These are phyloP conservation scores for Drosophila azteca DNA, from an alignment of 1,140 invertebrate genomes.

Conservation along the genomic window DNA sequence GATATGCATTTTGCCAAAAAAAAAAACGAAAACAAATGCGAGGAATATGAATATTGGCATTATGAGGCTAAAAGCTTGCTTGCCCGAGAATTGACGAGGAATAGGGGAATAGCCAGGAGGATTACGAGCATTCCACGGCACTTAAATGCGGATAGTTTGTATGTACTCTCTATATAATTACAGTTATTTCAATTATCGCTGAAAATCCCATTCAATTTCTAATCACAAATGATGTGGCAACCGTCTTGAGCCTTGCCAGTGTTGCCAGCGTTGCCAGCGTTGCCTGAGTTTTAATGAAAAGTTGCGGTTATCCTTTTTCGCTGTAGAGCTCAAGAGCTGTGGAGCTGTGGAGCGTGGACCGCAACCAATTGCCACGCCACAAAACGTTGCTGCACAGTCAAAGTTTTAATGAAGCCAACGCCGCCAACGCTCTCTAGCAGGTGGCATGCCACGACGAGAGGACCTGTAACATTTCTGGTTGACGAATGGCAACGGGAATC, in stretches of 20 bases:
- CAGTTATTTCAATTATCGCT: conserved; percentile 1
- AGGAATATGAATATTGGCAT: conserved; percentile 47
- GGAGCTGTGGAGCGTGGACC: conserved; percentile 4
- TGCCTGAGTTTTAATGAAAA: conserved; percentile 35
- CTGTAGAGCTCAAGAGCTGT: not conserved
- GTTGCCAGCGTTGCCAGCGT: conserved; percentile 19
- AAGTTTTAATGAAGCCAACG: conserved; percentile 46
- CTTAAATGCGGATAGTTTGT: not conserved
- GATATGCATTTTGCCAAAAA: conserved; percentile 44
- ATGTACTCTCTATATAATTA: not conserved
- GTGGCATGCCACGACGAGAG: not conserved
- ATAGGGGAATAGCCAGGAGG: conserved; percentile 5
- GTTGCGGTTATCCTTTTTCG: conserved; percentile 31
- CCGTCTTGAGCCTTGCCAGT: conserved; percentile 12
- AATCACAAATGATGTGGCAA: conserved; percentile 20
- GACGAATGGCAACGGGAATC: conserved; percentile 36
- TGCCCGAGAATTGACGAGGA: not conserved
- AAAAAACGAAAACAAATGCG: not conserved
- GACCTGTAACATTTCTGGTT: conserved; percentile 29
- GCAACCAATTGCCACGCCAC: conserved; percentile 24
- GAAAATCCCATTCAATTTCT: conserved; percentile 16
- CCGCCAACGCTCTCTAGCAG: conserved; percentile 4
- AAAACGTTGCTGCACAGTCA: conserved; percentile 12
- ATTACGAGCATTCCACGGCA: conserved; percentile 9
- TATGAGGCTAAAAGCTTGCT: conserved; percentile 10